Percentiles rank a stretch among this genome's conserved stretches.
Conservation (phyloP, 2,888 invertebrate genomes). For the Gymnocheta viridis region DNA sequence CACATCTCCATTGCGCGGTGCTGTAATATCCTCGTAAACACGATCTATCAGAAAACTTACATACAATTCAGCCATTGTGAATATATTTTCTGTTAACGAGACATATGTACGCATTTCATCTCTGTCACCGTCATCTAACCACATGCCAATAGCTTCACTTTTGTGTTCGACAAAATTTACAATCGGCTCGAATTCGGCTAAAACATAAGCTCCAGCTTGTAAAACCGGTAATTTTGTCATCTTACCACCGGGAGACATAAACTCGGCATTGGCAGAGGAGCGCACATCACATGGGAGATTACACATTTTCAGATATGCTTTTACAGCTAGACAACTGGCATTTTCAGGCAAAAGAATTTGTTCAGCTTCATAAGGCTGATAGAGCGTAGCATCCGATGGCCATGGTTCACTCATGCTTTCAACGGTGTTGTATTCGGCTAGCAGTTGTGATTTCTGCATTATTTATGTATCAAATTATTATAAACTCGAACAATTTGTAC, state of each 20-base stretch:
- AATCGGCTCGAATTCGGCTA: slow-evolving; percentile 95
- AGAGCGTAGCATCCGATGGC: slow-evolving; percentile 93
- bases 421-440: slow-evolving; percentile 78
- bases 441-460: slow-evolving; percentile 76
- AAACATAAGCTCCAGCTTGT: slow-evolving; percentile 92
- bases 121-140: slow-evolving; percentile 88
- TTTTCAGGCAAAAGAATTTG: slow-evolving; percentile 97
- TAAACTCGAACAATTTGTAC: no score
- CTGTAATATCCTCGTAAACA: slow-evolving; percentile 91
- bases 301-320: slow-evolving; percentile 96
- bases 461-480: neutral
- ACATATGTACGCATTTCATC: slow-evolving; percentile 97
- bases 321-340: slow-evolving; percentile 95
- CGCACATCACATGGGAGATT: slow-evolving; percentile 91
- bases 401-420: slow-evolving; percentile 90
- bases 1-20: slow-evolving; percentile 92
- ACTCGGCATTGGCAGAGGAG: slow-evolving; percentile 94
- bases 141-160: slow-evolving; percentile 88
- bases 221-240: slow-evolving; percentile 92
- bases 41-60: slow-evolving; percentile 93
- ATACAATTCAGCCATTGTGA: slow-evolving; percentile 94
- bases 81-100: slow-evolving; percentile 92
- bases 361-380: slow-evolving; percentile 95
- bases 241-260: slow-evolving; percentile 96
- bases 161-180: slow-evolving; percentile 94